Evolutionary conservation across 1,140 invertebrate genomes (phyloP).

Genomic region (Achroia grisella): DNA sequence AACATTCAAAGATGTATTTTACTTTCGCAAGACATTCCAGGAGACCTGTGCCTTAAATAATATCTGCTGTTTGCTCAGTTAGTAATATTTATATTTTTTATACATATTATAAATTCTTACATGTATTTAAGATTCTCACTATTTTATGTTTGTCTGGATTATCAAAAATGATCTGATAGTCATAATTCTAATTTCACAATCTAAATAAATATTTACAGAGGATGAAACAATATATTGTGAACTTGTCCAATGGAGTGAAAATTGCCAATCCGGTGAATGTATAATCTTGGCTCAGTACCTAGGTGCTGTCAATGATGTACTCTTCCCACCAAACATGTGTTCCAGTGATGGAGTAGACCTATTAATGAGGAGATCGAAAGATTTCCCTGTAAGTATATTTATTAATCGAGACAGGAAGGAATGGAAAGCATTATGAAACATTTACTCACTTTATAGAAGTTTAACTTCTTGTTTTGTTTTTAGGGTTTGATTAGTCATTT

Average conservation of each 20-base stretch:
- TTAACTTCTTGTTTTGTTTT: no score
- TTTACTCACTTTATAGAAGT: no score
- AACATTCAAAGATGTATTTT: conserved; percentile 77
- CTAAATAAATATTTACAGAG: conserved; percentile 62
- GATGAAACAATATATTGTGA: conserved; percentile 76
- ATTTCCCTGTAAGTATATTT: conserved; percentile 75
- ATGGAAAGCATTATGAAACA: no score
- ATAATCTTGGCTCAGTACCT: conserved; percentile 77
- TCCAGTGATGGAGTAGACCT: conserved; percentile 76
- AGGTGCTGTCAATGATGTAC: conserved; percentile 76
- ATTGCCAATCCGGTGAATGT: conserved; percentile 50
- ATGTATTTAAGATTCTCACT: no score
- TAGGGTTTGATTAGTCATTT: no score
- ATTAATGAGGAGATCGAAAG: conserved; percentile 77
- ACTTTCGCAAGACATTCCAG: conserved; percentile 77
- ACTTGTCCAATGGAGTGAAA: conserved; percentile 77
- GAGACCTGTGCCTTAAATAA: conserved; percentile 64
- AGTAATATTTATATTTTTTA: conserved; percentile 17
- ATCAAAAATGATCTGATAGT: no score
- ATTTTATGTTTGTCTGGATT: no score
- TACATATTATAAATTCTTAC: background rate
- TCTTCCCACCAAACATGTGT: conserved; percentile 75
- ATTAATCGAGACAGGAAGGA: no score
- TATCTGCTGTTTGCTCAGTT: conserved; percentile 61
- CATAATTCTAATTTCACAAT: no score